These are phyloP conservation scores for Dendrolimus houi DNA, from an alignment of 2,888 invertebrate species.

Conservation along the genomic window DNA sequence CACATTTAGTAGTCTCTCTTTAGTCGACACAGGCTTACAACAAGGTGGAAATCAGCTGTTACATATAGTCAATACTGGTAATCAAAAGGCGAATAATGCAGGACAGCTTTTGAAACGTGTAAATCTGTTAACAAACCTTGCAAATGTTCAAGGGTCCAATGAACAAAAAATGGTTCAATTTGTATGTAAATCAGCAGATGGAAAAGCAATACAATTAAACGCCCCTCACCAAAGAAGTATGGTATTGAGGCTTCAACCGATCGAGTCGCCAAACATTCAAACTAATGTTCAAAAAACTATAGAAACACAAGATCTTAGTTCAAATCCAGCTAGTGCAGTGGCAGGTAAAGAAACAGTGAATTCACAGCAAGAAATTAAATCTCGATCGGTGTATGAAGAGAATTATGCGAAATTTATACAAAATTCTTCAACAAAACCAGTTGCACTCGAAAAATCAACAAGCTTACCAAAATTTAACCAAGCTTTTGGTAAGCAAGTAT, in stretches of 20 bases:
- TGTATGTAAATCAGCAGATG: conserved; percentile 79
- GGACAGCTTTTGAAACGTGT: conserved; percentile 66
- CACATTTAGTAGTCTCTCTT: conserved; percentile 54
- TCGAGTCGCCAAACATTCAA: conserved; percentile 48
- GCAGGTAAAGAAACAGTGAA: conserved; percentile 30
- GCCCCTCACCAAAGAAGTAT: conserved; percentile 71
- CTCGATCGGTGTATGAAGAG: conserved; percentile 72
- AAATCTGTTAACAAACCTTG: conserved; percentile 63
- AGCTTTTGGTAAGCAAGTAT: conserved; percentile 85
- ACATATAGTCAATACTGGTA: conserved; percentile 66
- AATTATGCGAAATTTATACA: conserved; percentile 75
- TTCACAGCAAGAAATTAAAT: conserved; percentile 61
- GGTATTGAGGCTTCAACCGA: conserved; percentile 64
- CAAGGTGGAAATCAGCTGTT: conserved; percentile 66
- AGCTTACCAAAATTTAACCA: conserved; percentile 86
- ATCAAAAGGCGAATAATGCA: conserved; percentile 47
- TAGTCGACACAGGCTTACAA: conserved; percentile 60
- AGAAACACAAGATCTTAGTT: conserved; percentile 41
- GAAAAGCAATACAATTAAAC: conserved; percentile 74
- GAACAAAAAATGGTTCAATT: conserved; percentile 78
- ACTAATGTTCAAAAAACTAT: conserved; percentile 27
- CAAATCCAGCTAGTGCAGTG: conserved; percentile 21
- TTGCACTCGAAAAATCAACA: conserved; percentile 56
- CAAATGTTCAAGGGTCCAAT: conserved; percentile 62
- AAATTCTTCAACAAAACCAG: conserved; percentile 45